Evolutionary conservation across 1,140 invertebrate species (phyloP).

Genomic region (Papilio helenus): DNA sequence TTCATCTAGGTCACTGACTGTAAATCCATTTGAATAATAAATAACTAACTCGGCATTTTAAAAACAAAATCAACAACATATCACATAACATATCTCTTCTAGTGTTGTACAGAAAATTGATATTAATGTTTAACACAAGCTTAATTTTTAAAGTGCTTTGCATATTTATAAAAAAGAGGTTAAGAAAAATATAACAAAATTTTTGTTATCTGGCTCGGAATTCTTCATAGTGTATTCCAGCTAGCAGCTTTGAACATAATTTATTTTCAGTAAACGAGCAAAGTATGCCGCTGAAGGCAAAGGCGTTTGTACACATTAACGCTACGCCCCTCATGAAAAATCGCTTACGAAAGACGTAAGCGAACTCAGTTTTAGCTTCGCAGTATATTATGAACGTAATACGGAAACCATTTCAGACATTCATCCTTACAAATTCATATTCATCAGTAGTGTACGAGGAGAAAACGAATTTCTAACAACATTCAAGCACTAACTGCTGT

Average conservation of each 20-base stretch:
- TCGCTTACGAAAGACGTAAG: conserved; percentile 71
- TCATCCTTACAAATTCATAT: conserved; percentile 50
- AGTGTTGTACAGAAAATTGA: no score
- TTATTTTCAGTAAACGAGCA: conserved; percentile 76
- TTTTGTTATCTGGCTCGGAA: conserved; percentile 15
- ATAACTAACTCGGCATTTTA: background rate
- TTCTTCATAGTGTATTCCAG: conserved; percentile 43
- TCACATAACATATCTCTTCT: background rate
- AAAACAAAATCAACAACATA: background rate
- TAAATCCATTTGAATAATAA: background rate
- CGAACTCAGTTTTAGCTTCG: conserved; percentile 60
- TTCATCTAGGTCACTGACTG: background rate
- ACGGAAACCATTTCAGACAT: conserved; percentile 44
- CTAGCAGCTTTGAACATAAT: conserved; percentile 66
- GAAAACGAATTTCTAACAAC: background rate
- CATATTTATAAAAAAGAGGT: background rate
- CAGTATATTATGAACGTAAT: conserved; percentile 56
- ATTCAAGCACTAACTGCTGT: background rate
- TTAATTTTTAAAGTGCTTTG: background rate
- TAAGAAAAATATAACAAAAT: conserved; percentile 5
- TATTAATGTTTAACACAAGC: no score
- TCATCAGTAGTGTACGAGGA: background rate
- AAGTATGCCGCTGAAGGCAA: conserved; percentile 72
- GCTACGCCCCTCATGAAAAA: conserved; percentile 76
- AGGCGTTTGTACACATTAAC: conserved; percentile 79